Evolutionary conservation across 92 coral and sea anemone species (phyloP).

Genomic region (Chrysogorgia sp.): DNA sequence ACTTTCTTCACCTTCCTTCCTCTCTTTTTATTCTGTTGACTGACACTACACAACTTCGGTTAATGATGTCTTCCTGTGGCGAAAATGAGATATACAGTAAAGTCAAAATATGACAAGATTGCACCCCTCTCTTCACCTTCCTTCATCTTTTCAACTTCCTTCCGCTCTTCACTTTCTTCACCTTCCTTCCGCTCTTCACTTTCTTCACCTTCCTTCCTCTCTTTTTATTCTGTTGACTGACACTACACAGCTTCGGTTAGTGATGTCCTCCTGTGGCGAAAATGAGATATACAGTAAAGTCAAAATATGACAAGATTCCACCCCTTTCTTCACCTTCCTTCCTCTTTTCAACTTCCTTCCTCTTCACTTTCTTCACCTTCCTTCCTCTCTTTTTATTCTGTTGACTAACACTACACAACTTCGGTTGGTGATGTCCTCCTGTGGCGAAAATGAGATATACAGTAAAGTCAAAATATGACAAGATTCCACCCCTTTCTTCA

Average conservation of each 20-base stretch:
- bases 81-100: no score
- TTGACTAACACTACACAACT: slow-evolving; percentile 88
- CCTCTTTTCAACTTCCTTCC: slow-evolving; percentile 24
- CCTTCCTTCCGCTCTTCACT: neutral
- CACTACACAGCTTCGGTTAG: slow-evolving; percentile 88
- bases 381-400: slow-evolving; percentile 4
- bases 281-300: neutral
- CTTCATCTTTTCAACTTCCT: slow-evolving; percentile 1
- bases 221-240: slow-evolving; percentile 71
- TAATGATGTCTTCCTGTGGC: slow-evolving; percentile 94
- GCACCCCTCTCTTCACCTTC: neutral
- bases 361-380: slow-evolving; percentile 3
- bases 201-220: neutral
- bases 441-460: no score
- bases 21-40: slow-evolving; percentile 66
- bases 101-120: no score
- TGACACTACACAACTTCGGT: slow-evolving; percentile 86
- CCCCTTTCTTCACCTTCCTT: slow-evolving; percentile 34
- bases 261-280: slow-evolving; percentile 75
- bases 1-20: slow-evolving; percentile 8
- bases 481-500: neutral
- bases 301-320: no score
- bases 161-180: neutral
- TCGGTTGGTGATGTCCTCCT: slow-evolving; percentile 93
- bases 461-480: no score